Evolutionary conservation across 2,888 invertebrate species (phyloP).

Genomic region (Agrotis ipsilon): DNA sequence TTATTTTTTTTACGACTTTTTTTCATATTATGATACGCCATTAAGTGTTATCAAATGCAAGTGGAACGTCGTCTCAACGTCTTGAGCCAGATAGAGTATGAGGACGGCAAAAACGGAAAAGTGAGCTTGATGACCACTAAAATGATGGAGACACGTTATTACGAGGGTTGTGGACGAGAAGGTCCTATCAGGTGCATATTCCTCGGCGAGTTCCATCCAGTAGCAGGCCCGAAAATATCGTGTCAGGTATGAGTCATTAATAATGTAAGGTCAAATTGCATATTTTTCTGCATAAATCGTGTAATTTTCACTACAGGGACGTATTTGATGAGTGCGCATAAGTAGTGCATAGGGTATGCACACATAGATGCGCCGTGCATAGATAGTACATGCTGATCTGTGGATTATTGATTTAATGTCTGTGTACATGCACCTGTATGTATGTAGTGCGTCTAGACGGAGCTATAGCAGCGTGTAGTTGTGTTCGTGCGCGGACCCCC

Average conservation of each 20-base stretch:
- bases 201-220: slow-evolving; percentile 94
- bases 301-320: slow-evolving; percentile 5
- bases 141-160: slow-evolving; percentile 89
- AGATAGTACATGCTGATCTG: slow-evolving; percentile 34
- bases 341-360: slow-evolving; percentile 18
- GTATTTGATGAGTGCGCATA: slow-evolving; percentile 33
- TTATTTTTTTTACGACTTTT: slow-evolving; percentile 42
- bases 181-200: slow-evolving; percentile 96
- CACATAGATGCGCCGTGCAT: not conserved
- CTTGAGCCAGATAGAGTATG: slow-evolving; percentile 68
- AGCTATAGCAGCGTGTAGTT: slow-evolving; percentile 19
- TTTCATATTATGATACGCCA: slow-evolving; percentile 63
- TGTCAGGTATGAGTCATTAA: slow-evolving; percentile 92
- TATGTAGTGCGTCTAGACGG: slow-evolving; percentile 49
- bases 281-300: slow-evolving; percentile 7
- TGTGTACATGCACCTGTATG: slow-evolving; percentile 33
- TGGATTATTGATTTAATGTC: slow-evolving; percentile 58
- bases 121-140: slow-evolving; percentile 73
- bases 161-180: slow-evolving; percentile 93
- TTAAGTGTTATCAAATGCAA: slow-evolving; percentile 69
- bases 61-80: slow-evolving; percentile 66
- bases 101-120: slow-evolving; percentile 70
- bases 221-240: slow-evolving; percentile 96
- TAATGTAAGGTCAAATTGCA: slow-evolving; percentile 35
- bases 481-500: slow-evolving; percentile 19